A percentile compares a stretch with the other conserved stretches of the same genome.
These are phyloP conservation scores for Peromyscus attwateri DNA, from an alignment of 2,797 vertebrate genomes.

Conservation along the genomic window DNA sequence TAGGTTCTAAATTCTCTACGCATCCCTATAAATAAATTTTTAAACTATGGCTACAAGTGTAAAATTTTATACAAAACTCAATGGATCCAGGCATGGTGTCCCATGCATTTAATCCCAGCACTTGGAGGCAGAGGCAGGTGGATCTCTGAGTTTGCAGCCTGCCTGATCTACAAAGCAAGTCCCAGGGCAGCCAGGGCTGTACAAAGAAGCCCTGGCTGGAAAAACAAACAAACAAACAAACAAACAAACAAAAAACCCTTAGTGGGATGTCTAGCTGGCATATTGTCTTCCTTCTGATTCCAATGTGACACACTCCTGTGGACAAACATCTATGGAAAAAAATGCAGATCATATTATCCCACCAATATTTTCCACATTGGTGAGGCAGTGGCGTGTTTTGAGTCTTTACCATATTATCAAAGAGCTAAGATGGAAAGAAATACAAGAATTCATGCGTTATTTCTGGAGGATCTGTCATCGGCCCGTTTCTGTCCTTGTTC, in stretches of 20 bases:
- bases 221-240: background rate
- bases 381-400: background rate
- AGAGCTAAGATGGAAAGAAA: background rate
- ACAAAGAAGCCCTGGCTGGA: background rate
- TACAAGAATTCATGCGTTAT: background rate
- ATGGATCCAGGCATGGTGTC: background rate
- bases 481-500: background rate
- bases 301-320: background rate
- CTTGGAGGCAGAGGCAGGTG: background rate
- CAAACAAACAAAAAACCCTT: too few relatives aligned
- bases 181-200: background rate
- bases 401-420: background rate
- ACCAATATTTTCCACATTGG: too few relatives aligned
- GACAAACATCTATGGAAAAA: constrained; percentile 3
- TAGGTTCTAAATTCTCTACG: background rate
- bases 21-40: background rate
- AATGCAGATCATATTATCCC: background rate
- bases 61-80: constrained; percentile 13
- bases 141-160: background rate
- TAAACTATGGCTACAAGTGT: background rate
- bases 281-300: background rate
- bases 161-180: background rate
- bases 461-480: background rate
- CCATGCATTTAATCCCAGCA: background rate
- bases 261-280: background rate